Percentiles rank a stretch among this genome's conserved stretches.
These are phyloP conservation scores for Greenwoodochromis staneri DNA, from an alignment of 2,113 vertebrate species.

Conservation along the genomic window DNA sequence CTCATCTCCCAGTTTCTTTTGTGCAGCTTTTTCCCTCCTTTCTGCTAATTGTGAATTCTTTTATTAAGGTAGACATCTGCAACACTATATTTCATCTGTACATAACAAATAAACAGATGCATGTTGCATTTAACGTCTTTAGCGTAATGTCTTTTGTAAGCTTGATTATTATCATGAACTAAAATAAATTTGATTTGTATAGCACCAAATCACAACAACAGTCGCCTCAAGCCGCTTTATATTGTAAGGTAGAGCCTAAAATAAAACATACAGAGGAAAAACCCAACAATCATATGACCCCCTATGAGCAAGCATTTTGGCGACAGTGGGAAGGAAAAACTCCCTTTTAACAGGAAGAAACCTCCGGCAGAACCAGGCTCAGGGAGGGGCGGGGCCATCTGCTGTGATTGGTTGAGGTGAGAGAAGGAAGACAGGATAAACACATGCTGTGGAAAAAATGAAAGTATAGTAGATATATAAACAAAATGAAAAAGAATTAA, in stretches of 20 bases:
- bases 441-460: background rate
- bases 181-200: rapidly evolving
- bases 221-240: rapidly evolving
- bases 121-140: background rate
- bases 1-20: rapidly evolving
- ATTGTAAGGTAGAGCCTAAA: rapidly evolving
- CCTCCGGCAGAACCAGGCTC: rapidly evolving
- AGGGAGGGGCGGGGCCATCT: background rate
- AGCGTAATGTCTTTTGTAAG: background rate
- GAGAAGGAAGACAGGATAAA: rapidly evolving
- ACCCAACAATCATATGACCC: background rate
- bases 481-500: background rate
- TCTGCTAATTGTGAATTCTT: background rate
- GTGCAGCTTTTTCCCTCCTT: background rate
- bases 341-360: background rate
- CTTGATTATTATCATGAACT: background rate
- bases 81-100: background rate
- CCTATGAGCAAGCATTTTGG: background rate
- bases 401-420: rapidly evolving
- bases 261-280: background rate
- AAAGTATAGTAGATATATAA: background rate
- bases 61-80: background rate
- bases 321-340: rapidly evolving
- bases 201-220: background rate
- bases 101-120: background rate